Conservation (phyloP, 2,113 vertebrate genomes). For the Dermatemys mawii region DNA sequence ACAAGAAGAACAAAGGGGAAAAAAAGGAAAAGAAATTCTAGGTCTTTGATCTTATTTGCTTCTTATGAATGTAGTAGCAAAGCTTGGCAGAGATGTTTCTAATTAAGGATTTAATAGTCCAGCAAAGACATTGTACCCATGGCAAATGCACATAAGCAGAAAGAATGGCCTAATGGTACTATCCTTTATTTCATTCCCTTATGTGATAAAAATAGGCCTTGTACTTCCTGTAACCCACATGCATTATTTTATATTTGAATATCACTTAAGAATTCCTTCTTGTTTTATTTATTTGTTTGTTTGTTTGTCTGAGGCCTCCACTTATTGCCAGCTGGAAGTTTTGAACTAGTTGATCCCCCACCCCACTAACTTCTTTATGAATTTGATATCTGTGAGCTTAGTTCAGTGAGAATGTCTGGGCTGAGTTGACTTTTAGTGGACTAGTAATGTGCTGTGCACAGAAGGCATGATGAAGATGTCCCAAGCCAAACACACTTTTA, state of each 20-base stretch:
- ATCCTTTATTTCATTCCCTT: neutral
- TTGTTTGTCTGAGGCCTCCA: neutral
- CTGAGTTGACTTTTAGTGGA: neutral
- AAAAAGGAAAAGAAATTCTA: neutral
- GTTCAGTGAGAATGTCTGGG: neutral
- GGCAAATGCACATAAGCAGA: neutral
- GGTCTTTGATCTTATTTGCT: neutral
- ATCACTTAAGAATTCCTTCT: neutral
- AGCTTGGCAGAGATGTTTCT: neutral
- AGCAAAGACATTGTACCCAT: conserved; percentile 10
- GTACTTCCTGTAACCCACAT: neutral
- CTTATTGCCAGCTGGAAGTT: neutral
- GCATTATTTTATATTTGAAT: conserved; percentile 9
- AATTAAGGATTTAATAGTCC: conserved; percentile 14
- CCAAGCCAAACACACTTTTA: neutral
- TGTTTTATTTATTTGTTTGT: neutral
- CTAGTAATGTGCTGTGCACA: neutral
- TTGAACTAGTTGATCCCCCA: neutral
- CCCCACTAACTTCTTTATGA: neutral
- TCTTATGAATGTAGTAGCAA: conserved; percentile 3
- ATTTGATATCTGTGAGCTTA: neutral
- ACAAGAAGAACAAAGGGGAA: neutral
- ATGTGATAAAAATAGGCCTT: neutral
- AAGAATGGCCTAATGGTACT: neutral
- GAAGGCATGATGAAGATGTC: neutral